Conservation (phyloP, 2,113 vertebrate species). For the Miniopterus natalensis region DNA sequence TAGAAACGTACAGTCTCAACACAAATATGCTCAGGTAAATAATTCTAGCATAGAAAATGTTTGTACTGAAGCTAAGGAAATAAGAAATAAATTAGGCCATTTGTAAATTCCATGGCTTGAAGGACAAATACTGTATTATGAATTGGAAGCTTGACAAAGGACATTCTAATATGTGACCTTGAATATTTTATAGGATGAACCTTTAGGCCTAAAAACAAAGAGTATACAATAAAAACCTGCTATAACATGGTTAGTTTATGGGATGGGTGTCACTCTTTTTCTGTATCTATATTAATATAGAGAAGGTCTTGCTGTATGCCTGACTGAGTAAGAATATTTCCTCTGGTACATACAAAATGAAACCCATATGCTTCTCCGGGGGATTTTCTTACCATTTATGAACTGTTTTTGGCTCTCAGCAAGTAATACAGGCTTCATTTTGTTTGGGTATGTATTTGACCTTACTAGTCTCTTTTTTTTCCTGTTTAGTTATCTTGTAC, state of each 20-base stretch:
- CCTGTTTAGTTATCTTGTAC: background rate
- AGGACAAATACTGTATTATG: conserved; percentile 48
- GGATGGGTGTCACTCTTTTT: background rate
- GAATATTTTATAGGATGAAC: conserved; percentile 25
- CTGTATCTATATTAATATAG: background rate
- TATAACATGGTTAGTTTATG: background rate
- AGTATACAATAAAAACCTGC: background rate
- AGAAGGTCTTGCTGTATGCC: background rate
- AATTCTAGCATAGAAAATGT: conserved; percentile 33
- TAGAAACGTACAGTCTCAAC: background rate
- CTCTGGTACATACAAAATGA: background rate
- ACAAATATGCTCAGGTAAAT: conserved; percentile 40
- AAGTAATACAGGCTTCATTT: conserved; percentile 24
- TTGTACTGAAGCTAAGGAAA: background rate
- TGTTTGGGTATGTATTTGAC: conserved; percentile 45
- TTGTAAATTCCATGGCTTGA: conserved; percentile 44
- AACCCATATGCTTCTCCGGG: background rate
- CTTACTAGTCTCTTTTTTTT: background rate
- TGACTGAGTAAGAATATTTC: conserved; percentile 43
- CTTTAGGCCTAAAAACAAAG: conserved; percentile 5
- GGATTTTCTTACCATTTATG: conserved; percentile 44
- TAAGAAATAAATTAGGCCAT: conserved; percentile 56
- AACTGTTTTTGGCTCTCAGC: conserved; percentile 35
- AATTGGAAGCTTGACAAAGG: conserved; percentile 2
- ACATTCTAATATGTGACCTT: conserved; percentile 9